Evolutionary conservation across 2,797 vertebrate species (phyloP).

Genomic region (Cyclopterus lumpus): DNA sequence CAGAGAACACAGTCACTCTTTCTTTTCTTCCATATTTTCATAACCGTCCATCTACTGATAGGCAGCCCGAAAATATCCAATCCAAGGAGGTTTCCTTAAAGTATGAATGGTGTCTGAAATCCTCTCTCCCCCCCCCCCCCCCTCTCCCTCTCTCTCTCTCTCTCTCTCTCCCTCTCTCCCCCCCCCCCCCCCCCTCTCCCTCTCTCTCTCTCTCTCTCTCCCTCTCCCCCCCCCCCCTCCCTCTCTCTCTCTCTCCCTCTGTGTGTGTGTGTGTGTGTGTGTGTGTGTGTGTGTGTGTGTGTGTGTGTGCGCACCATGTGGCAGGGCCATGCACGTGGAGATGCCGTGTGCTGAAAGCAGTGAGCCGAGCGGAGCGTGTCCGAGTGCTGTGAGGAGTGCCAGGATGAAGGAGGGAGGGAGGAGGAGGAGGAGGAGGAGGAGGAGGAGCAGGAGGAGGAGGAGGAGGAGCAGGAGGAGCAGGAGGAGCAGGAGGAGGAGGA

Average conservation of each 20-base stretch:
- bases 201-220: too few species aligned
- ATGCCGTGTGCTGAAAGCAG: slow-evolving; percentile 70
- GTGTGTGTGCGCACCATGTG: slow-evolving; percentile 47
- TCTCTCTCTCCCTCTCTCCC: too few species aligned
- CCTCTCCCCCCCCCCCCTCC: too few species aligned
- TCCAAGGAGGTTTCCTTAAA: background rate
- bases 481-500: slow-evolving; percentile 2
- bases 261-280: slow-evolving; percentile 20
- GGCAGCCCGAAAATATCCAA: slow-evolving; percentile 52
- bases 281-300: slow-evolving; percentile 25
- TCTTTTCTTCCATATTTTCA: slow-evolving; percentile 65
- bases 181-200: too few species aligned
- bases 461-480: slow-evolving; percentile 20
- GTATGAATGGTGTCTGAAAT: background rate
- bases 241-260: too few species aligned
- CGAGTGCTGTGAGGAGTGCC: slow-evolving; percentile 63
- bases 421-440: slow-evolving; percentile 1
- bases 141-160: too few species aligned
- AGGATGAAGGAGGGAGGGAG: slow-evolving; percentile 58
- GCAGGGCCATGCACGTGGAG: slow-evolving; percentile 73
- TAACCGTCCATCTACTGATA: slow-evolving; percentile 43
- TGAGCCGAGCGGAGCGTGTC: slow-evolving; percentile 45
- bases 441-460: slow-evolving; percentile 7
- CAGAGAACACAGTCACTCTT: slow-evolving; percentile 45
- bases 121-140: background rate